Evolutionary conservation across 2,888 invertebrate species (phyloP).

Genomic region (Harmothoe impar): DNA sequence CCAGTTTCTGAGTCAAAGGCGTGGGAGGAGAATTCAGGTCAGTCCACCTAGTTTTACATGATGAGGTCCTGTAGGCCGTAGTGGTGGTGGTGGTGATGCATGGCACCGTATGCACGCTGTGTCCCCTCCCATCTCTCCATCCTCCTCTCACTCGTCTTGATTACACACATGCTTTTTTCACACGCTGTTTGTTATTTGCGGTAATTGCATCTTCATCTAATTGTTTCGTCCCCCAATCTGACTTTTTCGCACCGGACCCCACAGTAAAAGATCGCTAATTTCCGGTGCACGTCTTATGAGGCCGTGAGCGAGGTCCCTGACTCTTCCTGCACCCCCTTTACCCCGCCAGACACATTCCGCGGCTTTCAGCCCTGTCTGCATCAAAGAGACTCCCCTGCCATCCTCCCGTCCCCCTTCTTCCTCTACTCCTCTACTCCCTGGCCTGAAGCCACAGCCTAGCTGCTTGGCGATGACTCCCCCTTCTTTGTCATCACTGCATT

Average conservation of each 20-base stretch:
- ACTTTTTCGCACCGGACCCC: constrained; percentile 20
- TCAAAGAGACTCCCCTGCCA: constrained; percentile 17
- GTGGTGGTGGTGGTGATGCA: too few species aligned
- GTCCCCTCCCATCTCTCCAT: neutral
- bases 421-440: neutral
- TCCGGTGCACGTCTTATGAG: constrained; percentile 14
- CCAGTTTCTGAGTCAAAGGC: too few species aligned
- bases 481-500: constrained; percentile 49
- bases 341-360: neutral
- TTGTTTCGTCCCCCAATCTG: constrained; percentile 52
- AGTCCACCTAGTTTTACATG: neutral
- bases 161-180: constrained; percentile 12
- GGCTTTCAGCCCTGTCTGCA: constrained; percentile 10
- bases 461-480: neutral
- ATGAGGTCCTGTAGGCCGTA: too few species aligned
- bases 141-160: neutral
- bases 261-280: constrained; percentile 33
- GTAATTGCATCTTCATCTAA: constrained; percentile 55
- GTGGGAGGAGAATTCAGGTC: neutral
- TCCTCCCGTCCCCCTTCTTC: neutral
- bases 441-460: constrained; percentile 13
- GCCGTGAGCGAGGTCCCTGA: neutral
- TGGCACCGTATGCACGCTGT: neutral
- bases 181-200: constrained; percentile 51
- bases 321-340: neutral